Conservation (phyloP, 2,797 vertebrate species). For the Anguilla anguilla region DNA sequence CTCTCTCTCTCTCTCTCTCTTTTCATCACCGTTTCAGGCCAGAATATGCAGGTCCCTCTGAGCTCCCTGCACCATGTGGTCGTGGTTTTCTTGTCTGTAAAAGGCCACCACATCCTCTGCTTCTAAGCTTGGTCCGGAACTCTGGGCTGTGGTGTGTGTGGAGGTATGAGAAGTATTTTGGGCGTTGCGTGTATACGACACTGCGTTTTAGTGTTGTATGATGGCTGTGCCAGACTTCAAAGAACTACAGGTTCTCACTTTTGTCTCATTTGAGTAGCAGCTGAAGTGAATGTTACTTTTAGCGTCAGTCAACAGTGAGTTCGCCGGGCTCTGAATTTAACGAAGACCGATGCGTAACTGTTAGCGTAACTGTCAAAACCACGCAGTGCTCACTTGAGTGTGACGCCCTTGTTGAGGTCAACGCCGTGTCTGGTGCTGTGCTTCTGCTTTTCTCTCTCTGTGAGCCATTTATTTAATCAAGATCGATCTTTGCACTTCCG, state of each 20-base stretch:
- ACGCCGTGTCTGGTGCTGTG: background rate
- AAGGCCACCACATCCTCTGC: background rate
- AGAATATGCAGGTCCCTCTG: conserved; percentile 38
- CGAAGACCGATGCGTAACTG: background rate
- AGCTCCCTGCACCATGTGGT: conserved; percentile 32
- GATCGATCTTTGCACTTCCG: conserved; percentile 48
- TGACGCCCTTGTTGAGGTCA: background rate
- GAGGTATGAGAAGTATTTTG: background rate
- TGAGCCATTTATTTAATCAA: conserved; percentile 50
- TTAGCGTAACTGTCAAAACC: too few relatives aligned
- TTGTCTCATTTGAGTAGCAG: background rate
- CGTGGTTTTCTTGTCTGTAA: background rate
- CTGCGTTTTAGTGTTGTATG: background rate
- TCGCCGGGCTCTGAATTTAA: background rate
- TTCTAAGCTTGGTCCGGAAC: background rate
- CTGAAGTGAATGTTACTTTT: background rate
- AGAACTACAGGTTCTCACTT: background rate
- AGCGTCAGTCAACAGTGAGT: background rate
- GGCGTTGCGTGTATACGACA: background rate
- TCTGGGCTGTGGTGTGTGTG: background rate
- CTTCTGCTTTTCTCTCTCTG: background rate
- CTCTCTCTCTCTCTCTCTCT: conserved; percentile 15
- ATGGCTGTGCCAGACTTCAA: background rate
- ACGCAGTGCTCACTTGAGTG: background rate
- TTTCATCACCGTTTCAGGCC: conserved; percentile 33